These are phyloP conservation scores for Bradypodion ventrale DNA, from an alignment of 2,797 vertebrate species.

Conservation along the genomic window DNA sequence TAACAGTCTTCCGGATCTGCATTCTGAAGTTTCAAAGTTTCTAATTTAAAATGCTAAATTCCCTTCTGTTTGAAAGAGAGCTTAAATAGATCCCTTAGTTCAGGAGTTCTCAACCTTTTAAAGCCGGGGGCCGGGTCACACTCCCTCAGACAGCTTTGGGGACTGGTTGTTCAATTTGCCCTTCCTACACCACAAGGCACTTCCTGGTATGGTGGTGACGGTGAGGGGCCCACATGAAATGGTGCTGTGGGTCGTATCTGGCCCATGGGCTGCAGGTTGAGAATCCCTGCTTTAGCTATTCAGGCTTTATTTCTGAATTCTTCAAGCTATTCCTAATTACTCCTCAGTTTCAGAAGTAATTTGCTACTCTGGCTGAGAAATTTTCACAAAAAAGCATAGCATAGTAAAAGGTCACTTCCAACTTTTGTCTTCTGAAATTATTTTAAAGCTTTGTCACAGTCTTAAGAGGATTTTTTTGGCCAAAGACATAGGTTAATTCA, in stretches of 20 bases:
- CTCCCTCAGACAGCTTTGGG: too few species aligned
- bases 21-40: not conserved
- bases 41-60: constrained; percentile 7
- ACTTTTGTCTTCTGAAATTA: constrained; percentile 4
- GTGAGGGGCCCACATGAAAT: too few species aligned
- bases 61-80: constrained; percentile 14
- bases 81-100: constrained; percentile 39
- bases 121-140: too few species aligned
- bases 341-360: constrained; percentile 28
- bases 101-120: too few species aligned
- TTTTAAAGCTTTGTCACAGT: not conserved
- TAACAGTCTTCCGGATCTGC: not conserved
- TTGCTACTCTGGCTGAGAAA: not conserved
- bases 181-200: too few species aligned
- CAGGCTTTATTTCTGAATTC: constrained; percentile 33
- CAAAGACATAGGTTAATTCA: not conserved
- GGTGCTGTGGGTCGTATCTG: too few species aligned
- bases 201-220: too few species aligned
- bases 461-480: not conserved
- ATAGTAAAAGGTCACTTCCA: constrained; percentile 1
- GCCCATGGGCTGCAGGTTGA: too few species aligned
- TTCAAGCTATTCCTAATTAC: constrained; percentile 17
- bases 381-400: not conserved
- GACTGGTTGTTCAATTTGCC: too few species aligned
- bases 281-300: too few species aligned